Conservation (phyloP, 2,888 invertebrate genomes). For the Eupelmus urozonus region DNA sequence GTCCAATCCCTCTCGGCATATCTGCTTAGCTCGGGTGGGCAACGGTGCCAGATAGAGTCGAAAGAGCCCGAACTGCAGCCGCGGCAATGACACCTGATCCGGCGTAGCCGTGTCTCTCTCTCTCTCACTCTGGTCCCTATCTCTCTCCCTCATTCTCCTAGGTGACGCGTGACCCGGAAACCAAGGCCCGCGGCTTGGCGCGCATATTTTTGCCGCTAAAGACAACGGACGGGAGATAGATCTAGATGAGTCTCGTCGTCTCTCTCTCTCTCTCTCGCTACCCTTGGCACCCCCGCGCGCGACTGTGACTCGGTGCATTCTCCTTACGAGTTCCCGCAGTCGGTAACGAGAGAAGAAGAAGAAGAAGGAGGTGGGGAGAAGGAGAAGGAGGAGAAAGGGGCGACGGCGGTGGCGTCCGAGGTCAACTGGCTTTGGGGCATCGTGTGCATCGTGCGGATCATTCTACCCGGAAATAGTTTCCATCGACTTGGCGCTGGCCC, state of each 20-base stretch:
- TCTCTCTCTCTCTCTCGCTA: constrained; percentile 7
- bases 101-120: constrained; percentile 57
- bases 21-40: too few species aligned
- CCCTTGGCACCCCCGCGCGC: constrained; percentile 31
- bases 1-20: too few species aligned
- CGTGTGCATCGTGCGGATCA: constrained; percentile 72
- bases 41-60: not conserved
- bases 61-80: constrained; percentile 34
- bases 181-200: constrained; percentile 64
- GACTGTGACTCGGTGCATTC: constrained; percentile 38
- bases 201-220: constrained; percentile 34
- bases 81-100: constrained; percentile 73
- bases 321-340: constrained; percentile 32
- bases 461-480: constrained; percentile 73
- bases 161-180: constrained; percentile 74
- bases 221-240: constrained; percentile 45
- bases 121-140: constrained; percentile 31
- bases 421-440: constrained; percentile 77
- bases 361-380: constrained; percentile 38
- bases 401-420: constrained; percentile 70
- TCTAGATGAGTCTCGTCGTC: constrained; percentile 43
- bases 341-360: constrained; percentile 55
- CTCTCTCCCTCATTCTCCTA: not conserved
- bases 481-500: constrained; percentile 32
- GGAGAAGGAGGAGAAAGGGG: constrained; percentile 65